phyloP scores from a whole-genome alignment of 2,113 vertebrate genomes.

The Rhizomys pruinosus region DNA sequence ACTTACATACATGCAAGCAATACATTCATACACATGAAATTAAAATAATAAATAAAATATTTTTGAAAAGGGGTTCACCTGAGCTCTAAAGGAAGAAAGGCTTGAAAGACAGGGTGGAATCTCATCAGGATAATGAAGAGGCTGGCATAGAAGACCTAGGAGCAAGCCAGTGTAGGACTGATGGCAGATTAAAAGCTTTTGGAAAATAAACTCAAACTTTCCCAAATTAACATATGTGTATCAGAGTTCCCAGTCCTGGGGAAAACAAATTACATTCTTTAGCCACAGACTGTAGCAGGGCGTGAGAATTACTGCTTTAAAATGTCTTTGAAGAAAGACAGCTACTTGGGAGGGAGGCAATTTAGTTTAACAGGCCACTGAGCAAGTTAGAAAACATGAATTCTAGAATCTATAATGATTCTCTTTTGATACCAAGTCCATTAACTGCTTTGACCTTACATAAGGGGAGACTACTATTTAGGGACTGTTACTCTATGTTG shows the following conservation, averaged over 20 bases:
- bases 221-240: constrained; percentile 27
- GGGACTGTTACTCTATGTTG: background rate
- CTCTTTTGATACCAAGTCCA: constrained; percentile 48
- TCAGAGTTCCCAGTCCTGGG: constrained; percentile 11
- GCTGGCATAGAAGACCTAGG: background rate
- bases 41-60: too few species aligned
- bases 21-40: too few species aligned
- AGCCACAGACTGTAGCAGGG: constrained; percentile 56
- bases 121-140: background rate
- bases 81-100: background rate
- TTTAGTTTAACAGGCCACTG: constrained; percentile 69
- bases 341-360: constrained; percentile 35
- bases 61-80: too few species aligned
- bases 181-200: background rate
- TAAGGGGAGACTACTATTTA: background rate
- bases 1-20: too few species aligned
- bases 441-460: constrained; percentile 27
- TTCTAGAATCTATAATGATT: constrained; percentile 41
- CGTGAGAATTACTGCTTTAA: constrained; percentile 50
- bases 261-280: constrained; percentile 27
- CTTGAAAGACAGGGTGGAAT: background rate
- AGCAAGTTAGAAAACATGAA: constrained; percentile 51
- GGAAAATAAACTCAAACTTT: constrained; percentile 16
- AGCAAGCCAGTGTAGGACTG: background rate
- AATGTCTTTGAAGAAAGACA: constrained; percentile 65